phyloP scores from a whole-genome alignment of 2,797 vertebrate species.

The Lutjanus argentimaculatus region DNA sequence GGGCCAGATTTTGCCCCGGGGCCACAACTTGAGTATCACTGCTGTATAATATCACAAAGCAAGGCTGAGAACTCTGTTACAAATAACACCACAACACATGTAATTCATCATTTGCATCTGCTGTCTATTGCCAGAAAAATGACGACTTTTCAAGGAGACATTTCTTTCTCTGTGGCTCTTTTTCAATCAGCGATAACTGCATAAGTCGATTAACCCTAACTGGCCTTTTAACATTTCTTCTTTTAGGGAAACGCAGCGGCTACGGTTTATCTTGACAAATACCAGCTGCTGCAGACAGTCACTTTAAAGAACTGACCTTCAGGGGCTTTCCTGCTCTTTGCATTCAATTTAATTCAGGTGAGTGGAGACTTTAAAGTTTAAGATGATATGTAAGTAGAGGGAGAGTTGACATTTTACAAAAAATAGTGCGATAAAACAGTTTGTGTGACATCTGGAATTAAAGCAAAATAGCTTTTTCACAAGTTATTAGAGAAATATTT shows the following conservation, averaged over 20 bases:
- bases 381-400: constrained; percentile 19
- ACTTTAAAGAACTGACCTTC: constrained; percentile 78
- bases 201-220: constrained; percentile 71
- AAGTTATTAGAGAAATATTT: background rate
- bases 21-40: too few relatives aligned
- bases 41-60: background rate
- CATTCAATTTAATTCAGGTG: constrained; percentile 78
- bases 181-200: constrained; percentile 58
- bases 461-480: background rate
- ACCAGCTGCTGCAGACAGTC: constrained; percentile 82
- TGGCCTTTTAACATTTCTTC: constrained; percentile 71
- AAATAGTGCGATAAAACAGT: background rate
- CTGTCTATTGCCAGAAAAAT: constrained; percentile 10
- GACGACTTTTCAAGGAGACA: constrained; percentile 1
- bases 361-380: constrained; percentile 57
- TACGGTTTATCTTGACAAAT: constrained; percentile 81
- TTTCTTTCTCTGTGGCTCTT: constrained; percentile 40
- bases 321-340: constrained; percentile 71
- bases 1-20: too few relatives aligned
- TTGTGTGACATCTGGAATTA: constrained; percentile 11
- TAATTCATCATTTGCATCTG: constrained; percentile 12
- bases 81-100: background rate
- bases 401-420: constrained; percentile 31
- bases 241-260: constrained; percentile 70
- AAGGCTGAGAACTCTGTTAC: constrained; percentile 5